Percentiles rank a stretch among this genome's conserved stretches.
Evolutionary conservation across 2,113 vertebrate genomes (phyloP).

Genomic region (Delphinus delphis): DNA sequence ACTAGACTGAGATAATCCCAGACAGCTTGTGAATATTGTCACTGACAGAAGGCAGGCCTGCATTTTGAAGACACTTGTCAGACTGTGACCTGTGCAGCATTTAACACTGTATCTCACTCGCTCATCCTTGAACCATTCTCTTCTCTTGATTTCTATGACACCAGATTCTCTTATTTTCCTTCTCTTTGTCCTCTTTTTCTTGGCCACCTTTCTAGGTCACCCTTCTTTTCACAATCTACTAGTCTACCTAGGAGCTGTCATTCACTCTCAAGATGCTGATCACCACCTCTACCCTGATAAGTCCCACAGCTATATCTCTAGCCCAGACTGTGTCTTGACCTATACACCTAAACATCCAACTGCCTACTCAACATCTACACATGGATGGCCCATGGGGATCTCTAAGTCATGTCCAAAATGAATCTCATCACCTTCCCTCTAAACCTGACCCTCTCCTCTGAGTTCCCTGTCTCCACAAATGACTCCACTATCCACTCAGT

Average conservation of each 20-base stretch:
- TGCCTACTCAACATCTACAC: neutral
- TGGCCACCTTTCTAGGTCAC: neutral
- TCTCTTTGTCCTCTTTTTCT: neutral
- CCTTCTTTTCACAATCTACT: neutral
- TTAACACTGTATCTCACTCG: neutral
- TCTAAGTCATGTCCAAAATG: neutral
- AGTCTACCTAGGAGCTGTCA: neutral
- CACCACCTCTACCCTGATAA: neutral
- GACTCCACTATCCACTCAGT: neutral
- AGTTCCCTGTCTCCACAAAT: neutral
- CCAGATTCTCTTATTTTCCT: neutral
- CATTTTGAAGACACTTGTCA: neutral
- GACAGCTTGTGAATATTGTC: neutral
- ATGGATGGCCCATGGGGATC: neutral
- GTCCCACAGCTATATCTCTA: neutral
- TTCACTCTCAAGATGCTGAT: neutral
- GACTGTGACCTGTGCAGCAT: neutral
- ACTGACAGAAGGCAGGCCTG: neutral
- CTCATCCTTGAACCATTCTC: neutral
- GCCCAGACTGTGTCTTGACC: neutral
- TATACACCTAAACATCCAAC: neutral
- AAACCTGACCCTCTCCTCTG: neutral
- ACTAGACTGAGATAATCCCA: neutral
- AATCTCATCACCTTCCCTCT: neutral
- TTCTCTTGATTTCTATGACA: neutral